phyloP scores from a whole-genome alignment of 2,888 invertebrate genomes.

The Neoaliturus tenellus region DNA sequence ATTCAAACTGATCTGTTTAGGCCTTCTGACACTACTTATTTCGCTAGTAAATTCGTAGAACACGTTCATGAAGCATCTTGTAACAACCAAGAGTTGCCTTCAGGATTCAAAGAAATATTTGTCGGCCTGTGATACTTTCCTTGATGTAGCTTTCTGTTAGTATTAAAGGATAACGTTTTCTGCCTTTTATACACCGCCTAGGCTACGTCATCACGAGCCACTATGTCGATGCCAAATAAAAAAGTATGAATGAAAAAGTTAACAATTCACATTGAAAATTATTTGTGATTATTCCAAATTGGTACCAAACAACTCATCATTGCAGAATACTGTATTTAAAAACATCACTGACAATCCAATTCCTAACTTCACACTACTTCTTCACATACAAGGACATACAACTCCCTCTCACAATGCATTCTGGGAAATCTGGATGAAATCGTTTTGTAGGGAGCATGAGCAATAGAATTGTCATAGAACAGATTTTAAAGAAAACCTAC shows the following conservation, averaged over 20 bases:
- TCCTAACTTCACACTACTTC: slow-evolving; percentile 45
- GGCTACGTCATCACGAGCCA: slow-evolving; percentile 48
- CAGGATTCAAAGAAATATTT: not conserved
- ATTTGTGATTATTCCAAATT: not conserved
- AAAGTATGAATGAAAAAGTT: not conserved
- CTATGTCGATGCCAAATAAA: not conserved
- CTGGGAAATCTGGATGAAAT: slow-evolving; percentile 56
- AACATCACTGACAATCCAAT: slow-evolving; percentile 22
- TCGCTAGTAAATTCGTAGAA: not conserved
- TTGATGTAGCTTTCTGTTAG: not conserved
- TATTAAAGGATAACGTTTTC: slow-evolving; percentile 19
- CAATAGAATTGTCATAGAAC: slow-evolving; percentile 32
- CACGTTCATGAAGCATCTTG: not conserved
- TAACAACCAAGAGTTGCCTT: not conserved
- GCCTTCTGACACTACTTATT: not conserved
- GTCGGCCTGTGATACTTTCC: not conserved
- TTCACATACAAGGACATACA: slow-evolving; percentile 58
- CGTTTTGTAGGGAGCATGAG: slow-evolving; percentile 58
- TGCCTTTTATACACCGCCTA: slow-evolving; percentile 47
- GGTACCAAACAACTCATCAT: not conserved
- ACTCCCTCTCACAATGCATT: slow-evolving; percentile 56
- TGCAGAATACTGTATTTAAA: not conserved
- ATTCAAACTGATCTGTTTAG: not conserved
- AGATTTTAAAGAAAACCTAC: not conserved
- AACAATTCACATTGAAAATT: not conserved